Base-by-base conservation (phyloP, 2,797 vertebrate species). In the Capromys pilorides region DNA sequence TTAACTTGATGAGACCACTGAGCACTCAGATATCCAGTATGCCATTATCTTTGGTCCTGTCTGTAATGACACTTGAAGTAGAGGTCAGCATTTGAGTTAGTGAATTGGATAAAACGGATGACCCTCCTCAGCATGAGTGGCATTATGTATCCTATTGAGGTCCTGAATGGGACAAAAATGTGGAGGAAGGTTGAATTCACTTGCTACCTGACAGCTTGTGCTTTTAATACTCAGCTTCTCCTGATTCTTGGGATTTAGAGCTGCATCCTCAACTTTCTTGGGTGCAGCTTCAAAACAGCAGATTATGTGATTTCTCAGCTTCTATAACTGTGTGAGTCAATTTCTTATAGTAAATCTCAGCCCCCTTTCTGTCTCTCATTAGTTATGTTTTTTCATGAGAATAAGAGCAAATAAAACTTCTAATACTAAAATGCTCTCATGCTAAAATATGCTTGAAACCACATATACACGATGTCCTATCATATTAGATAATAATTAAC, bases 401-500 rank as follows among this genome's bases (percentile, higher is more conserved):
- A 85, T 24, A 45, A 73, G n/a, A 2, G 75, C 39, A 78, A 67
- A 71, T 78, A 51, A 1, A 69, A 62, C 1, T 51, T 54, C 21
- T 89, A 36, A 62, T 82, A 36, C 11, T 67, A 82, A 67, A 31
- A 59, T 39, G 59, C 67, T 54, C 54, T 75, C 7, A 78, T 80
- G 39, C 87, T 94, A 87, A 92, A 86, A 93, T 81, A 36, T 33
- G 31, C 85, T 95, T 88, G 69, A 31, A 96, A 91, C n/a, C n/a
- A 79, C 41, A 82, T 49, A 24, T 26, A 51, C 26, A 86, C 79
- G 80, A 94, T 59, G 77, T 80, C 41, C 19, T 84, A 79, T 93
- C 33, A 59, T 75, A 93, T 77, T 28, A 93, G 95, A 94, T 96
- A 97, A 94, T 93, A 77, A 93, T 91, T 84, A 77, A 95, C 93